phyloP scores from a whole-genome alignment of 2,113 vertebrate genomes.

The Protomyctophum bolini region DNA sequence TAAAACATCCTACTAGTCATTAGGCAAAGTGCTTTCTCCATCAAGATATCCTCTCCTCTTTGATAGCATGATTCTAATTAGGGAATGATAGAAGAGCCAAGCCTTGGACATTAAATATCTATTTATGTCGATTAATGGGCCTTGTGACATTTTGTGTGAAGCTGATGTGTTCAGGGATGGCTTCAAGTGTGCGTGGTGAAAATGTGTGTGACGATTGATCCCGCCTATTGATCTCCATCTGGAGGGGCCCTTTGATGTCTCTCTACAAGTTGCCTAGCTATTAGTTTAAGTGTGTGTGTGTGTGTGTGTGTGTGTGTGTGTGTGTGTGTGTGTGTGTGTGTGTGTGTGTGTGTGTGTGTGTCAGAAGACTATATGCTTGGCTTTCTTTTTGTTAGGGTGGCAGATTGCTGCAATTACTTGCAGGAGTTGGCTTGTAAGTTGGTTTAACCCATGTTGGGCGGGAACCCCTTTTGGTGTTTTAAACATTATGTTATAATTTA shows the following conservation, averaged over 20 bases:
- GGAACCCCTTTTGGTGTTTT: no score
- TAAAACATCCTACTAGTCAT: constrained; percentile 16
- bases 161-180: constrained; percentile 45
- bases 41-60: constrained; percentile 27
- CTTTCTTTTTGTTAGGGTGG: constrained; percentile 47
- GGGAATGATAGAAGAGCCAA: constrained; percentile 55
- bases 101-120: constrained; percentile 58
- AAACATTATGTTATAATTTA: no score
- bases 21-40: constrained; percentile 34
- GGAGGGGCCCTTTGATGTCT: constrained; percentile 47
- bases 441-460: constrained; percentile 60
- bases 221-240: constrained; percentile 65
- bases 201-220: constrained; percentile 57
- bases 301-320: constrained; percentile 26
- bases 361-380: not conserved
- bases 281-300: constrained; percentile 59
- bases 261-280: constrained; percentile 49
- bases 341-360: constrained; percentile 16
- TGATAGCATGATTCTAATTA: constrained; percentile 51
- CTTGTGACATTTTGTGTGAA: constrained; percentile 69
- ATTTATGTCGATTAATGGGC: constrained; percentile 62
- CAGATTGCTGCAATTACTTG: constrained; percentile 70
- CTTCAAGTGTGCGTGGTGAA: constrained; percentile 35
- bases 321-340: not conserved
- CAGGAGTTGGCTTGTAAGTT: constrained; percentile 68